Evolutionary conservation across 2,113 vertebrate species (phyloP), one percentile per base, ranked within the genome.

Genomic region (Aldabrachelys gigantea): DNA sequence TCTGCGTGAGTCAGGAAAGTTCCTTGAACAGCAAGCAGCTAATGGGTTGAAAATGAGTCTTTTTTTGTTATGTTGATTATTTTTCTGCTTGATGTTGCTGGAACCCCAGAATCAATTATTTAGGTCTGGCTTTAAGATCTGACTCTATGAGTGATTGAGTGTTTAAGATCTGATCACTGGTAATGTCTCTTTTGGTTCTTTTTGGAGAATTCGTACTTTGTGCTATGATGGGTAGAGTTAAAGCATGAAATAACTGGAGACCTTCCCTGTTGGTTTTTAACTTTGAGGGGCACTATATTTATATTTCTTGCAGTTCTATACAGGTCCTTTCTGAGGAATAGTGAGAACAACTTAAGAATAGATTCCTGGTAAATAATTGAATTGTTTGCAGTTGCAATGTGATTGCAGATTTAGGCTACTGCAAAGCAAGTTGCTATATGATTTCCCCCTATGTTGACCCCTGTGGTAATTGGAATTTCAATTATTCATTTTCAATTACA

Each of bases 401-500:
- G 88, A 96, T 94, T 95, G 88, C 94, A 91, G 93, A 95, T 97
- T 96, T 93, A 96, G 90, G 94, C 94, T 97, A 95, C 96, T 95
- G 94, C 96, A 78, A 97, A 94, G 91, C 79, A 96, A 97, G 96
- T 98, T 96, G 87, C 92, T 95, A 76, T 97, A 95, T 5, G 52
- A 88, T 94, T 96, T 97, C 94, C 94, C 96, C 96, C 98, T 97
- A 96, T 47, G 49, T 91, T 97, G 97, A 98, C 96, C 97, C 95
- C 94, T 97, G 92, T 96, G 90, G 97, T 98, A 98, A 98, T 97
- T 96, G 98, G 97, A 98, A 98, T 98, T 98, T 98, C 97, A 98
- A 96, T 98, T 98, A 98, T 98, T 98, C 97, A 98, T 98, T 98
- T 98, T 98, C 96, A 98, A 97, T 98, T 98, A 98, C 94, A 96